These are phyloP conservation scores for Nowickia ferox DNA, from an alignment of 2,888 invertebrate genomes.

Conservation along the genomic window DNA sequence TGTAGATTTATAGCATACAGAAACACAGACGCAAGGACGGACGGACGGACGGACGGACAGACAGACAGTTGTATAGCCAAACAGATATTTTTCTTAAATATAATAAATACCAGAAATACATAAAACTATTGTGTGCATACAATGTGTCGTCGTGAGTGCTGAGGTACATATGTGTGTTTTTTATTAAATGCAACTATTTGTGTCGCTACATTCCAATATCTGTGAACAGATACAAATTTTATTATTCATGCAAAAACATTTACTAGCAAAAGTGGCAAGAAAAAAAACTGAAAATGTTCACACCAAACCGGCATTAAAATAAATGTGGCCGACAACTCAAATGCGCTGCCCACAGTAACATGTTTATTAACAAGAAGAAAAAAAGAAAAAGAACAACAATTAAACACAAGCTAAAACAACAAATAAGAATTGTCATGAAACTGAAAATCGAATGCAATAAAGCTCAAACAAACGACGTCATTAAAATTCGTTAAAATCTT, in stretches of 20 bases:
- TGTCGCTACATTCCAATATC: conserved; percentile 69
- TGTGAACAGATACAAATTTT: conserved; percentile 49
- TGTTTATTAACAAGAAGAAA: conserved; percentile 12
- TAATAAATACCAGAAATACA: conserved; percentile 62
- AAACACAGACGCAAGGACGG: neutral
- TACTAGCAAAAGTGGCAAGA: conserved; percentile 18
- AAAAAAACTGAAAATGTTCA: conserved; percentile 48
- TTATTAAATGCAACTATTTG: conserved; percentile 71
- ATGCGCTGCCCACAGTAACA: conserved; percentile 50
- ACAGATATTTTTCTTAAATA: conserved; percentile 39
- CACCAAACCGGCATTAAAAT: conserved; percentile 60
- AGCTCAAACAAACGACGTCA: conserved; percentile 35
- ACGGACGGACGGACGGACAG: too few relatives aligned
- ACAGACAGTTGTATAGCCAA: neutral
- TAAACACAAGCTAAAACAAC: neutral
- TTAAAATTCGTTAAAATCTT: conserved; percentile 35
- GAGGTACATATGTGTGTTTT: conserved; percentile 36
- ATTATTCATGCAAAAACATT: conserved; percentile 41
- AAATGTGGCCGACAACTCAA: conserved; percentile 50
- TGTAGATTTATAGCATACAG: conserved; percentile 26
- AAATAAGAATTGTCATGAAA: conserved; percentile 20
- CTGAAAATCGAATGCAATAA: conserved; percentile 23
- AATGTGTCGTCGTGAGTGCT: conserved; percentile 5
- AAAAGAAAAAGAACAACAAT: neutral
- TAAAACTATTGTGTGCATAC: conserved; percentile 26